phyloP scores from a whole-genome alignment of 2,797 vertebrate species.

The Urosaurus nigricauda region DNA sequence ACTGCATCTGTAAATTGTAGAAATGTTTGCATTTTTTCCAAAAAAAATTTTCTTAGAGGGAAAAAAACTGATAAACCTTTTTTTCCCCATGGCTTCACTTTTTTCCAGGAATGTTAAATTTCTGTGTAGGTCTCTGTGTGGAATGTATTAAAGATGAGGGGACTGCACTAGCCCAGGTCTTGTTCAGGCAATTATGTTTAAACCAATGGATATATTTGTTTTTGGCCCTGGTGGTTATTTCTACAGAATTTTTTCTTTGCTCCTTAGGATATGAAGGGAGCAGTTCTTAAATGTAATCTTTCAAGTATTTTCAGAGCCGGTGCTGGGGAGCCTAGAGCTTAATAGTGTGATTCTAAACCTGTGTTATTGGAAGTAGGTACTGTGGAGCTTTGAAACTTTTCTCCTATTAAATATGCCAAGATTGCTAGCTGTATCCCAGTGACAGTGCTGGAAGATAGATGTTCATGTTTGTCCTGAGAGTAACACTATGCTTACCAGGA shows the following conservation, averaged over 20 bases:
- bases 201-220: neutral
- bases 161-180: neutral
- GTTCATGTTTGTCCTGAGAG: constrained; percentile 45
- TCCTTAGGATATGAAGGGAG: neutral
- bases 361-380: neutral
- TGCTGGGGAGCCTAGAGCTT: neutral
- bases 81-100: no score
- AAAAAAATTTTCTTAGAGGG: no score
- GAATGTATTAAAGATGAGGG: no score
- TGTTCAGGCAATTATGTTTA: neutral
- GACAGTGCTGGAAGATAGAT: constrained; percentile 25
- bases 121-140: no score
- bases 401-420: neutral
- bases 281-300: constrained; percentile 1
- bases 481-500: neutral
- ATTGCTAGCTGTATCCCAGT: neutral
- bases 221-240: neutral
- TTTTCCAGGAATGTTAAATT: no score
- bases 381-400: neutral
- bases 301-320: neutral
- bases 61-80: no score
- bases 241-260: neutral
- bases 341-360: neutral
- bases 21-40: no score
- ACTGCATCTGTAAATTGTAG: no score